phyloP scores from a whole-genome alignment of 1,140 invertebrate genomes.

The Drosophila elegans region DNA sequence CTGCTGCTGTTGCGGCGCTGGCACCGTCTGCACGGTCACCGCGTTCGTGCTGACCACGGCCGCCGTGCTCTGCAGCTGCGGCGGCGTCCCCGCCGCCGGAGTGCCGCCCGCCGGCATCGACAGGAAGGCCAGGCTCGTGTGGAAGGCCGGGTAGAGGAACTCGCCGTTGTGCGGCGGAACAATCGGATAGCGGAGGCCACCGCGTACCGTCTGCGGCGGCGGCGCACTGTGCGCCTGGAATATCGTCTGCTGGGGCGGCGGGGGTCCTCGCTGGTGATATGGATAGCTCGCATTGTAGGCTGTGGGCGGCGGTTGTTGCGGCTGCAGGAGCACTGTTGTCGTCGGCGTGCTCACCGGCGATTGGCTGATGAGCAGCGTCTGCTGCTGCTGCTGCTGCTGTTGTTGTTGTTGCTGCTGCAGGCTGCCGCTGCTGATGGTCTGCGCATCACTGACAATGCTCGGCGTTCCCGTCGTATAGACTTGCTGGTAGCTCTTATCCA shows the following conservation, averaged over 20 bases:
- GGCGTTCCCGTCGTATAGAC: constrained; percentile 64
- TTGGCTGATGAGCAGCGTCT: constrained; percentile 62
- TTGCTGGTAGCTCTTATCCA: constrained; percentile 73
- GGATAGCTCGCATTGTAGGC: constrained; percentile 76
- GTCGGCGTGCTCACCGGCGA: constrained; percentile 63
- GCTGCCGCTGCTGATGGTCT: constrained; percentile 33
- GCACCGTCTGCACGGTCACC: constrained; percentile 54
- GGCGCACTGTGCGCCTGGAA: constrained; percentile 83
- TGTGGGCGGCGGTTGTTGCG: constrained; percentile 50
- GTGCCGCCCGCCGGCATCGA: constrained; percentile 83
- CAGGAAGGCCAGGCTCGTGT: constrained; percentile 73
- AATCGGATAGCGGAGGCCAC: constrained; percentile 84
- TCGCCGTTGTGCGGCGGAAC: constrained; percentile 81
- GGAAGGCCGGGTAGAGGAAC: constrained; percentile 85
- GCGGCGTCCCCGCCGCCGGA: constrained; percentile 84
- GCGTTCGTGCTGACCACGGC: constrained; percentile 67
- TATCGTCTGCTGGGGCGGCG: constrained; percentile 62
- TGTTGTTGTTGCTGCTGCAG: constrained; percentile 47
- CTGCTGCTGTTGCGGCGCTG: constrained; percentile 43
- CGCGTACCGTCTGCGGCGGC: constrained; percentile 80
- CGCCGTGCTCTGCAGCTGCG: constrained; percentile 84
- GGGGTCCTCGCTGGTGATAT: constrained; percentile 82
- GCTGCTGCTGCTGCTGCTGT: constrained; percentile 47
- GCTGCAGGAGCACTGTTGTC: constrained; percentile 57
- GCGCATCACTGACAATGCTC: constrained; percentile 53